Evolutionary conservation across 2,113 vertebrate genomes (phyloP).

Genomic region (Crypturellus undulatus): DNA sequence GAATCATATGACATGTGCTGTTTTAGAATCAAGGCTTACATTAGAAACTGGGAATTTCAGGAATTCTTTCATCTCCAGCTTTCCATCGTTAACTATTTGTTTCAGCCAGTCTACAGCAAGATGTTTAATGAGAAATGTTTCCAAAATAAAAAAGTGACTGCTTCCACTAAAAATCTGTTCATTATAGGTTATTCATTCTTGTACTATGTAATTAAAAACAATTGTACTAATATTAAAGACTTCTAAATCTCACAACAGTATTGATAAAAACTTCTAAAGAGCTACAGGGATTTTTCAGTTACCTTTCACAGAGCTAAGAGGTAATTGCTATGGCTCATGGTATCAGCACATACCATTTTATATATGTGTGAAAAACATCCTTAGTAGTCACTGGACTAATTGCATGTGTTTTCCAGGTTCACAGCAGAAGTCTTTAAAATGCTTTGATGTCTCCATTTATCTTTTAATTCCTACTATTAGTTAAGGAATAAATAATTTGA

Average conservation of each 20-base stretch:
- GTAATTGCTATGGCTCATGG: background rate
- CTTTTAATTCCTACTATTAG: background rate
- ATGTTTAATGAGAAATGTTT: background rate
- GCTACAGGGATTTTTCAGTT: background rate
- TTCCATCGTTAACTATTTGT: background rate
- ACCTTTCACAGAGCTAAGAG: background rate
- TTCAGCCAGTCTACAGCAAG: background rate
- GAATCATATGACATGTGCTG: slow-evolving; percentile 26
- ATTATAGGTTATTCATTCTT: background rate
- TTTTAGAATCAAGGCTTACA: slow-evolving; percentile 1
- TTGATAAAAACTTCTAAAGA: background rate
- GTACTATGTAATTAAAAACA: background rate
- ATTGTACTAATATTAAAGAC: too few species aligned
- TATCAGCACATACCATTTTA: background rate
- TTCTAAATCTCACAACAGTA: background rate
- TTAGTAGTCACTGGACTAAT: background rate
- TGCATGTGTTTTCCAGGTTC: background rate
- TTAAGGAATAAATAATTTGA: background rate
- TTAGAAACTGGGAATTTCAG: background rate
- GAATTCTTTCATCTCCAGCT: background rate
- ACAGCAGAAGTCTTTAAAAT: background rate
- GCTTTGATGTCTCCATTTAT: background rate
- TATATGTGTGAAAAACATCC: background rate
- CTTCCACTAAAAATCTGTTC: background rate
- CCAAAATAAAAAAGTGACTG: background rate